These are phyloP conservation scores for Pseudorhiza aurosa DNA, from an alignment of 30 jellyfish, hydroid and myxozoan genomes.

Conservation along the genomic window DNA sequence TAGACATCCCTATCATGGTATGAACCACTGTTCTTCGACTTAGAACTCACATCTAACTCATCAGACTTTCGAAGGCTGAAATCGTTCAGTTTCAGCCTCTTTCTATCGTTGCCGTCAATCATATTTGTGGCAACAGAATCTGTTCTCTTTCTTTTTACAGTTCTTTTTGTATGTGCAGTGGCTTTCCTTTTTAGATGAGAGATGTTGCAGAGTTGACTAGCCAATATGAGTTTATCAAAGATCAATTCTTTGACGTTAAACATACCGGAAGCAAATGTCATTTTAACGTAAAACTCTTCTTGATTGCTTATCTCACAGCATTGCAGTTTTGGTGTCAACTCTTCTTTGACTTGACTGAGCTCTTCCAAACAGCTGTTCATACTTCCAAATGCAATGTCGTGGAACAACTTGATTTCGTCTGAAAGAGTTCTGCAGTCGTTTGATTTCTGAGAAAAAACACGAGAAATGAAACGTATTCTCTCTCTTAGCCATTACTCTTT, in stretches of 20 bases:
- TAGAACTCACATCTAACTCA: not conserved
- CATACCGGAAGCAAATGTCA: not conserved
- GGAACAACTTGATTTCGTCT: slow-evolving; percentile 23
- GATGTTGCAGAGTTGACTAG: not conserved
- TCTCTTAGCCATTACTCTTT: too few relatives aligned
- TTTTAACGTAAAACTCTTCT: not conserved
- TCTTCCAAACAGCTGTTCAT: slow-evolving; percentile 5
- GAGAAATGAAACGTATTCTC: too few relatives aligned
- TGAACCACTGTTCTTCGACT: not conserved
- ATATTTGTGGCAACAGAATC: not conserved
- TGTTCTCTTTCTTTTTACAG: not conserved
- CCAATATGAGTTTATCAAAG: not conserved
- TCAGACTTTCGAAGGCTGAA: not conserved
- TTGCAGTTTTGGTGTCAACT: not conserved
- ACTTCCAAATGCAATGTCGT: not conserved
- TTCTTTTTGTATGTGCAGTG: not conserved
- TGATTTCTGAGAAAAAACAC: not conserved
- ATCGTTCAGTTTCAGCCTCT: not conserved
- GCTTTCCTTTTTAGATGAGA: not conserved
- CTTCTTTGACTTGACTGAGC: not conserved
- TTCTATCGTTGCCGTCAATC: not conserved
- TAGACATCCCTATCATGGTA: too few relatives aligned
- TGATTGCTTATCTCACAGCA: not conserved
- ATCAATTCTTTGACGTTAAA: not conserved
- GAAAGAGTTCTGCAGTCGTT: slow-evolving; percentile 1